Conservation (phyloP, 2,888 invertebrate genomes). For the Hydrotaea cyrtoneurina region DNA sequence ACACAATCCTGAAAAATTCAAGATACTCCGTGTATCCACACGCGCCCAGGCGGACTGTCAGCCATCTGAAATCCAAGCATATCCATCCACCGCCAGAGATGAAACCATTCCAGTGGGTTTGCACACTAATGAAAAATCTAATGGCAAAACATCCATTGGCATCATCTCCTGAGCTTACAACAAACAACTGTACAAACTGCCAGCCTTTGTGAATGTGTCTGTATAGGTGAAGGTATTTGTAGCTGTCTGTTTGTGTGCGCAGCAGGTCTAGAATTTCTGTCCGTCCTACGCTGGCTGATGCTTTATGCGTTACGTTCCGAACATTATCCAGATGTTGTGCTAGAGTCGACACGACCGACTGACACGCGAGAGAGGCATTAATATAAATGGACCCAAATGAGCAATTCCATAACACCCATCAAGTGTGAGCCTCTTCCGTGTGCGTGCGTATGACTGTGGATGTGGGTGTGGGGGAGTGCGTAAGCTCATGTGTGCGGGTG, state of each 20-base stretch:
- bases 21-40: background rate
- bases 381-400: constrained; percentile 66
- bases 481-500: background rate
- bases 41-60: background rate
- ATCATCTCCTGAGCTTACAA: background rate
- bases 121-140: constrained; percentile 2
- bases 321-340: constrained; percentile 10
- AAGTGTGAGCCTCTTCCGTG: background rate
- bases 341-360: background rate
- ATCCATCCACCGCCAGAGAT: background rate
- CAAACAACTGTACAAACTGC: background rate
- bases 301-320: background rate
- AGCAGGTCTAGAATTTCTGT: background rate
- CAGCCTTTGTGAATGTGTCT: background rate
- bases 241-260: background rate
- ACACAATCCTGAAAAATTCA: background rate
- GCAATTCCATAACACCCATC: constrained; percentile 48
- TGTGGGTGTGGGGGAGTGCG: background rate
- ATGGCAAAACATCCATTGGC: background rate
- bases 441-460: background rate
- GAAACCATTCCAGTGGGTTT: background rate
- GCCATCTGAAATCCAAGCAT: background rate
- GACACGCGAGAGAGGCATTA: constrained; percentile 63
- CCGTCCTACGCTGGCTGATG: background rate
- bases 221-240: background rate